These are phyloP conservation scores for Rhopilema esculentum DNA, from an alignment of 30 jellyfish, hydroid and myxozoan genomes.

Conservation along the genomic window DNA sequence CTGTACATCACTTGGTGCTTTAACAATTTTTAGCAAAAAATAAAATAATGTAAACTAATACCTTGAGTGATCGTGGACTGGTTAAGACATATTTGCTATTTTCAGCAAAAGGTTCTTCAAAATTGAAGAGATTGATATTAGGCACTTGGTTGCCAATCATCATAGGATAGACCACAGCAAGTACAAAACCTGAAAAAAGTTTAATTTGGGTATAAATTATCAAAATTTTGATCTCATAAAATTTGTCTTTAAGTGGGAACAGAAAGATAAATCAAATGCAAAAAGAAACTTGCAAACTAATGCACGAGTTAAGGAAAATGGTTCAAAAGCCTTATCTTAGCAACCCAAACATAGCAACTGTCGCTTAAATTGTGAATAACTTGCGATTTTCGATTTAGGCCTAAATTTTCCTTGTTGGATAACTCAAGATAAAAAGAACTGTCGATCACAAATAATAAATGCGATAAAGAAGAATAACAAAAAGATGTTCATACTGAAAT, in stretches of 20 bases:
- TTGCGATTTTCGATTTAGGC: too few relatives aligned
- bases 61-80: constrained; percentile 89
- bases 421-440: too few relatives aligned
- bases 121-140: constrained; percentile 67
- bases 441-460: too few relatives aligned
- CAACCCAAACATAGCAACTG: not conserved
- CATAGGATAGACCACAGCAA: not conserved
- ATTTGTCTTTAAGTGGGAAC: not conserved
- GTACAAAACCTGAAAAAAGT: not conserved
- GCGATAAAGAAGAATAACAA: too few relatives aligned
- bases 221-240: not conserved
- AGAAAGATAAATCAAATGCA: not conserved
- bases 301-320: not conserved
- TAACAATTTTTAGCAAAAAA: too few relatives aligned
- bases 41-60: too few relatives aligned
- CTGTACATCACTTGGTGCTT: too few relatives aligned
- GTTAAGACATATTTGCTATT: constrained; percentile 79
- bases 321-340: not conserved
- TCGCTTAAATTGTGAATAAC: too few relatives aligned
- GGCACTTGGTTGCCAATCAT: constrained; percentile 18
- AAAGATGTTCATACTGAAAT: too few relatives aligned
- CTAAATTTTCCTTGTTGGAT: too few relatives aligned
- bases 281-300: not conserved
- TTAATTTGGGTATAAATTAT: not conserved
- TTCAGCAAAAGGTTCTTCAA: constrained; percentile 75